Conservation (phyloP, 2,888 invertebrate species). For the Melikaiella ostensackeni region DNA sequence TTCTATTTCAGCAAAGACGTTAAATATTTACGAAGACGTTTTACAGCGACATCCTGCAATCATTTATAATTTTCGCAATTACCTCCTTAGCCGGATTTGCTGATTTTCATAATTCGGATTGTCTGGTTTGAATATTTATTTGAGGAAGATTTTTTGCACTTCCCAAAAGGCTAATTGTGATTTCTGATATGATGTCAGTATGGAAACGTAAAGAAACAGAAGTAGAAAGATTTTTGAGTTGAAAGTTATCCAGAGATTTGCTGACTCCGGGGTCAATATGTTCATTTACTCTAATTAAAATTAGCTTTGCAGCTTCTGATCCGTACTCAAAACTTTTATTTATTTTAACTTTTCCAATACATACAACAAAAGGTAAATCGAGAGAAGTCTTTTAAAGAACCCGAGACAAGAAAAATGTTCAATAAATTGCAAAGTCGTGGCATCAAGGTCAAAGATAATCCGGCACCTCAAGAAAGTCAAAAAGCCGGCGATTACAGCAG, state of each 20-base stretch:
- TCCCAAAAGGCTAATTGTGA: background rate
- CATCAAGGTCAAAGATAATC: slow-evolving; percentile 18
- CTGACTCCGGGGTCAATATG: background rate
- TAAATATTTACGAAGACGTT: background rate
- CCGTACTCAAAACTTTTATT: background rate
- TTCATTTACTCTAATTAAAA: background rate
- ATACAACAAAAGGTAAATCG: too few species aligned
- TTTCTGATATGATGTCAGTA: background rate
- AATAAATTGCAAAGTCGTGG: slow-evolving; percentile 4
- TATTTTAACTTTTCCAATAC: background rate
- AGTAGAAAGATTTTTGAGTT: background rate
- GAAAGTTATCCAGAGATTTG: background rate
- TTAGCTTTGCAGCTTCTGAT: background rate
- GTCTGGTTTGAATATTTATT: background rate
- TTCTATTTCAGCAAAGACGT: background rate
- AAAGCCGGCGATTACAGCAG: slow-evolving; percentile 45
- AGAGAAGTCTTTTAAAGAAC: background rate
- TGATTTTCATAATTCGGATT: background rate
- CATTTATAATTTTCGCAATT: slow-evolving; percentile 2
- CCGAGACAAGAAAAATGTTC: too few species aligned
- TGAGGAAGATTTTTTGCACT: background rate
- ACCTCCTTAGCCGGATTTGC: background rate
- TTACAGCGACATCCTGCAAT: background rate
- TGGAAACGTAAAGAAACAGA: background rate
- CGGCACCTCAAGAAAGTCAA: slow-evolving; percentile 17